phyloP scores from a whole-genome alignment of 2,797 vertebrate genomes.

The Lepidocolaptes lacrymiger region DNA sequence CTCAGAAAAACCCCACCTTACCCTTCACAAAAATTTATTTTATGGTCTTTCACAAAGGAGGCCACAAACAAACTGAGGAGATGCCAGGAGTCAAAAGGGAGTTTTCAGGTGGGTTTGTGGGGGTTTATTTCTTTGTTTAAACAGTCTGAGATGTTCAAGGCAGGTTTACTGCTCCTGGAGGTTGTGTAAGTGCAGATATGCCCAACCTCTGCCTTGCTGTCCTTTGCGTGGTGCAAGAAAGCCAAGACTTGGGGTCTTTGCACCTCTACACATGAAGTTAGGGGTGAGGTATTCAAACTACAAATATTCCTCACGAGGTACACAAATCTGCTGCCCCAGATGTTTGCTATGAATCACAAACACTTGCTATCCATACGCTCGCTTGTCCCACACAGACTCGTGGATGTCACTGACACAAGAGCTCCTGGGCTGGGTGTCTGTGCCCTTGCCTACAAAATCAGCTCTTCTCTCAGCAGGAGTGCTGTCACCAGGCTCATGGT shows the following conservation, averaged over 20 bases:
- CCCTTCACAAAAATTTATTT: not conserved
- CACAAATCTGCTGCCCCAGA: not conserved
- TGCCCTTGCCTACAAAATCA: not conserved
- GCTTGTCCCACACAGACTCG: not conserved
- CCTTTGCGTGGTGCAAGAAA: not conserved
- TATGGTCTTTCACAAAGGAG: not conserved
- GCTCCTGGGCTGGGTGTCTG: not conserved
- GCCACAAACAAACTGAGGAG: not conserved
- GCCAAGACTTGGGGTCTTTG: not conserved
- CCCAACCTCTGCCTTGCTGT: not conserved
- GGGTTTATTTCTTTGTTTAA: not conserved
- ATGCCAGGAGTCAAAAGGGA: not conserved
- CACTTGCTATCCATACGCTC: not conserved
- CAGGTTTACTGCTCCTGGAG: not conserved
- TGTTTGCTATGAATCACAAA: not conserved
- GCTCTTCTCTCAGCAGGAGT: not conserved
- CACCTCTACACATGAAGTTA: accelerated
- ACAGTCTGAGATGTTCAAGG: not conserved
- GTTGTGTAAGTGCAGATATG: not conserved
- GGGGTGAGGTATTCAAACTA: not conserved
- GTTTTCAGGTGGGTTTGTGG: not conserved
- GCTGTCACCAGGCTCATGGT: not conserved
- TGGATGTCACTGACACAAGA: not conserved
- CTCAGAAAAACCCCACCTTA: not conserved
- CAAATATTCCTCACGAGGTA: not conserved